Evolutionary conservation across 1,140 invertebrate species (phyloP).

Genomic region (Ostrea edulis): DNA sequence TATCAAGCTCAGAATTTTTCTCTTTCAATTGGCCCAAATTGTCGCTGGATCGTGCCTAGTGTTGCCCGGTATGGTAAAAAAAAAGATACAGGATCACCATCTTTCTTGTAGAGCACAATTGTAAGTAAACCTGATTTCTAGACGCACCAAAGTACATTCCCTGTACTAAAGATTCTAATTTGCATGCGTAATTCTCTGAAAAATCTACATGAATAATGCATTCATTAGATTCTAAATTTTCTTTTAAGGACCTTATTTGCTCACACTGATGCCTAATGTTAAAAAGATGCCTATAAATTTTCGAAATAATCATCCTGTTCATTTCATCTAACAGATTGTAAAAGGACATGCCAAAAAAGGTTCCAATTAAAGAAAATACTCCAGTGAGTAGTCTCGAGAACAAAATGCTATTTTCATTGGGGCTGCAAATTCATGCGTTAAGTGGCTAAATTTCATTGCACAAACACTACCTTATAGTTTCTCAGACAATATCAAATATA

Average conservation of each 20-base stretch:
- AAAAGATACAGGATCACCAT: slow-evolving; percentile 48
- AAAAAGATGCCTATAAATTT: slow-evolving; percentile 45
- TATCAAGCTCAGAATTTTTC: slow-evolving; percentile 55
- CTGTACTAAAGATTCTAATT: slow-evolving; percentile 33
- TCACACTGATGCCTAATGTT: slow-evolving; percentile 49
- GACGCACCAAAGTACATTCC: slow-evolving; percentile 50
- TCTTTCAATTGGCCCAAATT: slow-evolving; percentile 57
- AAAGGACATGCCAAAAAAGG: too few species aligned
- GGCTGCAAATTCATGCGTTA: too few species aligned
- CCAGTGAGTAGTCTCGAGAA: too few species aligned
- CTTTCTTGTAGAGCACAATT: not conserved
- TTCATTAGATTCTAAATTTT: slow-evolving; percentile 45
- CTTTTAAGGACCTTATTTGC: slow-evolving; percentile 39
- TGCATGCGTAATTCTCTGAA: slow-evolving; percentile 49
- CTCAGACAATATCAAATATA: too few species aligned
- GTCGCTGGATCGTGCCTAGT: slow-evolving; percentile 54
- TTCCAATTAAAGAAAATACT: too few species aligned
- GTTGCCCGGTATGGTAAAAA: slow-evolving; percentile 50
- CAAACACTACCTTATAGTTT: too few species aligned
- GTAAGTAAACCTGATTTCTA: slow-evolving; percentile 44
- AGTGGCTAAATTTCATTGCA: too few species aligned
- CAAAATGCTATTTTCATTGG: too few species aligned
- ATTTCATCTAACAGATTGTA: slow-evolving; percentile 6
- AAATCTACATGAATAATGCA: slow-evolving; percentile 52
- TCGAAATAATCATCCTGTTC: not conserved